These are phyloP conservation scores for Encarsia formosa DNA, from an alignment of 2,888 invertebrate genomes.

Conservation along the genomic window DNA sequence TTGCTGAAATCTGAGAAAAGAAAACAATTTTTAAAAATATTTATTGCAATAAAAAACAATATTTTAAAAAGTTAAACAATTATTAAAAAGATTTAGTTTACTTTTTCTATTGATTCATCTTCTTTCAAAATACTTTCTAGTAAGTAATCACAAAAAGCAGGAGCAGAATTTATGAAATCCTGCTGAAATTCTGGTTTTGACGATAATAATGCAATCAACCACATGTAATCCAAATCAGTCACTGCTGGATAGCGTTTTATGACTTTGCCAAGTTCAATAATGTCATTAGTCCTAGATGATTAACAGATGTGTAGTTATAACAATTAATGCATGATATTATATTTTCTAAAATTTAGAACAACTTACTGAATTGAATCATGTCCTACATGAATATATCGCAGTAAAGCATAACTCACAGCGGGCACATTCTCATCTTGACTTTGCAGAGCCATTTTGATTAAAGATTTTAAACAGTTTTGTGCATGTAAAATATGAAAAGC, in stretches of 20 bases:
- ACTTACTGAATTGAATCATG: slow-evolving; percentile 38
- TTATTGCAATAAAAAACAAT: background rate
- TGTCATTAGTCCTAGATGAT: slow-evolving; percentile 36
- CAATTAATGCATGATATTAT: background rate
- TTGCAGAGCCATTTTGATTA: slow-evolving; percentile 34
- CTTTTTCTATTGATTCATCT: slow-evolving; percentile 29
- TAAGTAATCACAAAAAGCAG: slow-evolving; percentile 20
- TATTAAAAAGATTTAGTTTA: slow-evolving; percentile 14
- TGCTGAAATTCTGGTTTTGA: slow-evolving; percentile 33
- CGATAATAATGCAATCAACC: slow-evolving; percentile 43
- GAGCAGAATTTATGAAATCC: slow-evolving; percentile 23
- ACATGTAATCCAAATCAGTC: slow-evolving; percentile 34
- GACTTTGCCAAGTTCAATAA: slow-evolving; percentile 32
- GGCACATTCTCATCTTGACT: slow-evolving; percentile 35
- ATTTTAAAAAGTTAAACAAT: background rate
- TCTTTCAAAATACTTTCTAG: slow-evolving; percentile 22
- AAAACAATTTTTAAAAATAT: background rate
- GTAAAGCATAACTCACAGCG: slow-evolving; percentile 40
- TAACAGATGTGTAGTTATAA: background rate
- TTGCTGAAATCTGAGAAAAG: slow-evolving; percentile 36
- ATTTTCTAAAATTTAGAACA: background rate
- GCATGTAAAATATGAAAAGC: slow-evolving; percentile 42
- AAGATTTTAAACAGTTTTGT: slow-evolving; percentile 40
- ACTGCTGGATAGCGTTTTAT: slow-evolving; percentile 26
- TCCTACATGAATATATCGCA: slow-evolving; percentile 38